Base-by-base conservation (phyloP, 2,888 invertebrate species). In the Hyposoter didymator region DNA sequence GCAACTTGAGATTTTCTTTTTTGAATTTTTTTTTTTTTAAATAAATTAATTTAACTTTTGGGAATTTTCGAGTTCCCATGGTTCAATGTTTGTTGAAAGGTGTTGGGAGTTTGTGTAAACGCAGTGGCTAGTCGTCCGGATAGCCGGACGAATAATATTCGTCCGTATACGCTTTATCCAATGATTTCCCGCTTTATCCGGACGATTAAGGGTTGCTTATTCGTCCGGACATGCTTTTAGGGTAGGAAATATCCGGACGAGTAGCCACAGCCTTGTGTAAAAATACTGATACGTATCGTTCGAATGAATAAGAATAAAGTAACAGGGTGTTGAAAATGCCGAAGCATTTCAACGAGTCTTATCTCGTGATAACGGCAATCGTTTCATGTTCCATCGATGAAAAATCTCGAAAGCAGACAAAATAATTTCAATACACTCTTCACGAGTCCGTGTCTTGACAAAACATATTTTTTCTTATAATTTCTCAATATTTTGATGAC, bases 341-440 rank as follows among this genome's bases (percentile, higher is more conserved):
- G 19, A 19, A 72, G 8, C n/a, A 10, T 52, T 22, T 10, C 28
- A 43, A 72, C 5, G 55, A 22, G 49, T 5, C n/a, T 72, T 72
- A 52, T 70, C 70, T 70, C 7, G 17, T 45, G 69, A 69, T 69
- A 69, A 69, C 28, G 32, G 7, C 32, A 14, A 69, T 69, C 49
- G n/a, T 35, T 35, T 17, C 32, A 70, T 35, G 49, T 32, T 32
- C n/a, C 70, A 49, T 49, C 70, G 28, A 12, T 10, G 32, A 17
- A 17, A 70, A 45, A 28, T 22, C 28, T 6, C 7, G 1, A 3
- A 6, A 28, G 45, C 67, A 28, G 2, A 45, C 22, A 69, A 28
- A 69, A 69, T 47, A 22, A 43, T 43, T 66, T 43, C 17, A 28
- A 14, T 14, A 2, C 7, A 1, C 4, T 32, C 28, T 47, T 14